Evolutionary conservation across 2,888 invertebrate species (phyloP), one percentile per base, ranked within the genome.

Genomic region (Prosapia bicincta): DNA sequence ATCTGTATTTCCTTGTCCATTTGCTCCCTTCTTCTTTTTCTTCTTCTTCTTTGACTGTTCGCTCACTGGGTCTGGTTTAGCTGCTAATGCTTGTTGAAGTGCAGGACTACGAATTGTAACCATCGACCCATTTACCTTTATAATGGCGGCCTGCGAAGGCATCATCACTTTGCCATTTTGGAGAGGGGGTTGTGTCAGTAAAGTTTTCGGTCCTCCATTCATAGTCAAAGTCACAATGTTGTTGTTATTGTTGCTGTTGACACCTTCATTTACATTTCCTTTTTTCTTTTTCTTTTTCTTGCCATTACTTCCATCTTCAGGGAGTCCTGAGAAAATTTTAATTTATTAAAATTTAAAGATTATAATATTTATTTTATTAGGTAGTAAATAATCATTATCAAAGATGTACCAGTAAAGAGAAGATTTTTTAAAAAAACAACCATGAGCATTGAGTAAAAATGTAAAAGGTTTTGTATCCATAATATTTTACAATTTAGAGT

Each of bases 31-130:
- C 82, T 85, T 85, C 83, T 83, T 84, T 80, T 85, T 85, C 80
- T 84, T 84, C 80, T 82, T 81, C 72, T 84, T 83, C 76, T 82
- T 81, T 76, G 82, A 80, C 54, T 78, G 79, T 69, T 81, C 81
- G 20, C 78, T 80, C 69, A 77, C 74, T 20, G 81, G 80, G 71
- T 81, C 82, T 70, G 20, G 80, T 69, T 76, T 70, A 72, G 77
- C 30, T 71, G 67, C 25, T 25, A 71, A 28, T 83, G 74, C 74
- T 26, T 76, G 85, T 26, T 86, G 88, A 84, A 91, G 87, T 0
- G 90, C 83, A 0, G 94, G 94, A 84, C 93, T 94, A 13, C 94
- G 86, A 71, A 94, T 95, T 0, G 94, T 94, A 77, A 93, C 94
- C 93, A 94, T 94, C 10, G 91, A 90, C 78, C 90, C 91, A 79